Percentiles rank a stretch among this genome's conserved stretches.
phyloP scores from a whole-genome alignment of 2,888 invertebrate genomes.

The Xylophagus ater region DNA sequence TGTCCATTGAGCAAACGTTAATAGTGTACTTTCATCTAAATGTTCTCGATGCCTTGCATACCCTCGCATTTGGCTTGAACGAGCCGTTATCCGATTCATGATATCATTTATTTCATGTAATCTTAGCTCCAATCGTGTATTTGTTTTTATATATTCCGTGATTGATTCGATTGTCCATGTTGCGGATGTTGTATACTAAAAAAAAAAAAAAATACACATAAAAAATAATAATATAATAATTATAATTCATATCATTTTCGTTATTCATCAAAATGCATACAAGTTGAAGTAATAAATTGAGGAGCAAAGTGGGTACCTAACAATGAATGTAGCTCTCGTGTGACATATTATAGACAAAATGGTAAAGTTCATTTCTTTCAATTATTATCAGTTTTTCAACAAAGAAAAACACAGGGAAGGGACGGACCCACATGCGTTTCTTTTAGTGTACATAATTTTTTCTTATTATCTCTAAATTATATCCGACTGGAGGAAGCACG shows the following conservation, averaged over 20 bases:
- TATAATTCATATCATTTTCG: not conserved
- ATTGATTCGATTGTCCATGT: constrained; percentile 32
- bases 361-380: too few species aligned
- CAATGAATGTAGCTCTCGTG: too few species aligned
- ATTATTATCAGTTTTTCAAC: too few species aligned
- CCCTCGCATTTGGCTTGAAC: constrained; percentile 48
- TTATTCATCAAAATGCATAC: too few species aligned
- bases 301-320: too few species aligned
- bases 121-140: constrained; percentile 46
- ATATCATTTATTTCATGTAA: constrained; percentile 52
- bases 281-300: too few species aligned
- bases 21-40: constrained; percentile 52
- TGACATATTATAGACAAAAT: too few species aligned
- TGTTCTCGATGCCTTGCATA: constrained; percentile 44
- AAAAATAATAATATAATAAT: not conserved
- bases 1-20: constrained; percentile 58
- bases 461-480: too few species aligned
- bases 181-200: constrained; percentile 29
- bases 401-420: too few species aligned
- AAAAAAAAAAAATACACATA: not conserved
- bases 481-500: too few species aligned
- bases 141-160: constrained; percentile 26
- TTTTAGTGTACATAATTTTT: too few species aligned
- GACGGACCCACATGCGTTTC: too few species aligned
- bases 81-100: constrained; percentile 47